phyloP scores from a whole-genome alignment of 2,797 vertebrate genomes.

The Macropodus opercularis region DNA sequence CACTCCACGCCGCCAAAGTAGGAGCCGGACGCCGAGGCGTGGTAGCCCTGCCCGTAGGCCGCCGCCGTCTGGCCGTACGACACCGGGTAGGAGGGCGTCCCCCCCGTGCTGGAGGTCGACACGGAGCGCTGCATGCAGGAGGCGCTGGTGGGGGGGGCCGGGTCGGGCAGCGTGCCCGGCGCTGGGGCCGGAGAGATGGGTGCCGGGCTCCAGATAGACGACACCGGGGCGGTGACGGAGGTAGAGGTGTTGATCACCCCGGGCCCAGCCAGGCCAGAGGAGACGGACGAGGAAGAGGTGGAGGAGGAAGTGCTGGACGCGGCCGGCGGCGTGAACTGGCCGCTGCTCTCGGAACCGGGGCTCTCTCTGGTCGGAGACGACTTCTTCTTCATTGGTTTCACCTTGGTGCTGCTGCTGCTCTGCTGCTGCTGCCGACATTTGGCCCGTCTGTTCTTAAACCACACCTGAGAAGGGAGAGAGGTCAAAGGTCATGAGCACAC shows the following conservation, averaged over 20 bases:
- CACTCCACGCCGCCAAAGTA: conserved; percentile 96
- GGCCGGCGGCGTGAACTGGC: conserved; percentile 92
- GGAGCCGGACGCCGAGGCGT: conserved; percentile 80
- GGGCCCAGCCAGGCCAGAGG: conserved; percentile 58
- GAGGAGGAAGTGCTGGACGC: conserved; percentile 88
- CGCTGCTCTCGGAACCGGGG: conserved; percentile 93
- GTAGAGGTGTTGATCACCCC: conserved; percentile 73
- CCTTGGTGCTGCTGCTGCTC: conserved; percentile 85
- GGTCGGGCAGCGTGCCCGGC: conserved; percentile 80
- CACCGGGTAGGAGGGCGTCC: conserved; percentile 87
- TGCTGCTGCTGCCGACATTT: conserved; percentile 95
- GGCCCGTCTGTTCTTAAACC: conserved; percentile 97
- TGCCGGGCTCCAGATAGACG: conserved; percentile 97
- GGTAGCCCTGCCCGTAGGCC: conserved; percentile 91
- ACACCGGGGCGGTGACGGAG: conserved; percentile 83
- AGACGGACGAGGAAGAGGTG: conserved; percentile 68
- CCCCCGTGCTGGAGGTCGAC: conserved; percentile 58
- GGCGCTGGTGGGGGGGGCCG: conserved; percentile 83
- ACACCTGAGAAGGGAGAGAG: conserved; percentile 83
- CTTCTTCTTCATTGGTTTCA: conserved; percentile 93
- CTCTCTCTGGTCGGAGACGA: conserved; percentile 90
- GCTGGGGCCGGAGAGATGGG: conserved; percentile 90
- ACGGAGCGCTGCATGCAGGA: conserved; percentile 93
- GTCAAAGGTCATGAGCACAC: conserved; percentile 22
- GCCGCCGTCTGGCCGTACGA: conserved; percentile 90